Evolutionary conservation across 2,113 vertebrate genomes (phyloP), one percentile per base, ranked within the genome.

Genomic region (Pungitius pungitius): DNA sequence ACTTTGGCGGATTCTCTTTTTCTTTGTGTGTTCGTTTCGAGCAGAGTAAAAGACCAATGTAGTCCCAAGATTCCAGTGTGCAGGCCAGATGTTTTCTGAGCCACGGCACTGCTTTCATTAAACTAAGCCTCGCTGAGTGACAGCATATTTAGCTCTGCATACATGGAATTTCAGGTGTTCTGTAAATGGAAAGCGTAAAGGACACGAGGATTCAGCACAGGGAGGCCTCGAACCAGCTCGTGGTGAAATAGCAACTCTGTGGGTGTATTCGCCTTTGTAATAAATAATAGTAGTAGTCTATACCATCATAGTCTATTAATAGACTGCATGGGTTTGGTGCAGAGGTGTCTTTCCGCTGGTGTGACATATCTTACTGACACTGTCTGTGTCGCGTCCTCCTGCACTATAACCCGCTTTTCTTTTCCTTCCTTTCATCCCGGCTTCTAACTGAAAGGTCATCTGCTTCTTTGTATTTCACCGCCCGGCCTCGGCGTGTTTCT

Each of bases 401-500:
- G 11, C 45, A 61, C 72, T 73, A 72, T 70, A 77, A 68, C 66
- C 26, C 37, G 83, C 8, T 51, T 57, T 70, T 72, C 71, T 67
- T n/a, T 8, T 26, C 45, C 67, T 77, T 57, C 49, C 76, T 75
- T 88, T 83, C 81, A 73, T 52, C 59, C 69, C 72, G 54, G 54
- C 72, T 69, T 45, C 51, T 39, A 55, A 8, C 80, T 69, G 27
- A 87, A 88, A 89, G 86, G 86, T 87, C 87, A 66, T 55, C 30
- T 33, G 33, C 43, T 52, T 59, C 45, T 81, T 68, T 82, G 72
- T 68, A 57, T 68, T 49, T 77, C 17, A 8, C 73, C 78, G 78
- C n/a, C 77, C 45, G 1, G 24, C 54, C 69, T 70, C 52, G 9
- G 37, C 11, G 33, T 84, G 62, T 72, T 58, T 74, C 69, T 69